phyloP scores from a whole-genome alignment of 2,113 vertebrate species.

The Xiphophorus maculatus region DNA sequence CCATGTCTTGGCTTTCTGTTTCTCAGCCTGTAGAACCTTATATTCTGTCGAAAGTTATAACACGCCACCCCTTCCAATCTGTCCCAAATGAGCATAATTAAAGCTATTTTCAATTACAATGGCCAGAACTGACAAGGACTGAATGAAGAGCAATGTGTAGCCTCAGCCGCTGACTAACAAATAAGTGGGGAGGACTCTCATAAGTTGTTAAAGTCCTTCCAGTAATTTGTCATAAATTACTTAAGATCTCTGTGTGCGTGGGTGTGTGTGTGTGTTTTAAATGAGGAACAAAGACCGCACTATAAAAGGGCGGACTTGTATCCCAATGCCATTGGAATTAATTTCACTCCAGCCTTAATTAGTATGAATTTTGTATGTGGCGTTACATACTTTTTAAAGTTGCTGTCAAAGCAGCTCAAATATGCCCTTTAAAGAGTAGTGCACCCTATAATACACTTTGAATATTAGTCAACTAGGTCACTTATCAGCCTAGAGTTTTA shows the following conservation, averaged over 20 bases:
- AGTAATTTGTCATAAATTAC: constrained; percentile 1
- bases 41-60: constrained; percentile 3
- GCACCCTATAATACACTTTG: not conserved
- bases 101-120: constrained; percentile 51
- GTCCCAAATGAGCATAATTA: constrained; percentile 43
- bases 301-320: not conserved
- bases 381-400: not conserved
- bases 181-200: not conserved
- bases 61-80: not conserved
- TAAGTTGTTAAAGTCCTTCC: not conserved
- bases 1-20: constrained; percentile 27
- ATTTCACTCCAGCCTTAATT: not conserved
- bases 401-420: not conserved
- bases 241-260: not conserved
- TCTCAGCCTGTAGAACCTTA: constrained; percentile 9
- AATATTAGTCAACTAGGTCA: not conserved
- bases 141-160: constrained; percentile 26
- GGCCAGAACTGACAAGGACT: constrained; percentile 21
- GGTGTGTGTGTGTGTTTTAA: not conserved
- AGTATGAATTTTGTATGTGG: not conserved
- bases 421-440: not conserved
- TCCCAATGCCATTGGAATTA: not conserved
- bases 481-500: not conserved
- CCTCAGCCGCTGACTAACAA: constrained; percentile 8
- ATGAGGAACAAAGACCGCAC: not conserved